Evolutionary conservation across 1,140 invertebrate genomes (phyloP), one percentile per base, ranked within the genome.

Genomic region (Pachypeltis micranthus): DNA sequence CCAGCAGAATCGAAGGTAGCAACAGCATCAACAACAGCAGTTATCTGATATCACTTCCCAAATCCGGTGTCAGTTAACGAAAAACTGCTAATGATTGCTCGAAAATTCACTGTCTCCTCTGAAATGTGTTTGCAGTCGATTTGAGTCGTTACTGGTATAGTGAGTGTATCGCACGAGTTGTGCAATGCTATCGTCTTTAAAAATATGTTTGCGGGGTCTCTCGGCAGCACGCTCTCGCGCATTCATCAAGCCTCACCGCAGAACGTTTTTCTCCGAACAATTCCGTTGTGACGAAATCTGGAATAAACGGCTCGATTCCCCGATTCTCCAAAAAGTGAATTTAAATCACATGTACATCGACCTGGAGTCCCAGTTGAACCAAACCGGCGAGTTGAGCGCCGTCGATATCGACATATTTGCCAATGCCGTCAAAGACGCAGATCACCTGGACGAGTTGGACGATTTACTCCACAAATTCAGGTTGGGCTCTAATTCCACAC

Each of bases 321-420:
- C 83, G 0, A 64, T 88, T 28, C 65, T 88, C 1, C 75, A 79
- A 66, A 83, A 85, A 75, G 73, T 87, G 10, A 80, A 85, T 60
- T 51, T 79, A 23, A 75, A 79, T 44, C 78, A 83, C 59, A 77
- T 88, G 56, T 87, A 82, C 69, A 73, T 79, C 67, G 77, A 81
- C 56, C 66, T 89, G 10, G 82, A 87, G 44, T 77, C 81, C 66
- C 81, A 79, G 70, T 81, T 76, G 69, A 67, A 79, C 63, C 65
- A 72, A 67, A 66, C 69, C 51, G 78, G 77, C 1, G 77, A 78
- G 66, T 74, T 85, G 1, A 83, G 78, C 72, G 80, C 85, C 4
- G 77, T 90, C 23, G 87, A 90, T 70, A 75, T 90, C 0, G 87
- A 91, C 70, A 78, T 90, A 66, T 89, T 85, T 73, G 80, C 79